Evolutionary conservation across 1,140 invertebrate genomes (phyloP).

Genomic region (Zaprionus ghesquierei): DNA sequence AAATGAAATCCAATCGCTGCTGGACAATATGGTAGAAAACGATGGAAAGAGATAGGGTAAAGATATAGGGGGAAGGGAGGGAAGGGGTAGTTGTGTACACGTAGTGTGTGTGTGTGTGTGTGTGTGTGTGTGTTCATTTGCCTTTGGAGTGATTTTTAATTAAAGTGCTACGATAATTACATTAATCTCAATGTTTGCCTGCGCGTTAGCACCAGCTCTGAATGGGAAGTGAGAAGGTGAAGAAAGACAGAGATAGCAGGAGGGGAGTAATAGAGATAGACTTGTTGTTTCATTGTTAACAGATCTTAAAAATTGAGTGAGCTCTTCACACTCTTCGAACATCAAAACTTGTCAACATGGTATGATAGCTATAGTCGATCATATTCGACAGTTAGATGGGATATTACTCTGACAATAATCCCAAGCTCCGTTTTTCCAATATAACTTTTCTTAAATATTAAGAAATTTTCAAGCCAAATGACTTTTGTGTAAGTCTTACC

Average conservation of each 20-base stretch:
- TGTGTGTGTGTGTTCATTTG: conserved; percentile 35
- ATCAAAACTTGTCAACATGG: too few relatives aligned
- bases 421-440: too few relatives aligned
- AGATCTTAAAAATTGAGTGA: neutral
- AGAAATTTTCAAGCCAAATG: too few relatives aligned
- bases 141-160: conserved; percentile 60
- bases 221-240: neutral
- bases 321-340: neutral
- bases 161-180: conserved; percentile 72
- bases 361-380: neutral
- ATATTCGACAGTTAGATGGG: too few relatives aligned
- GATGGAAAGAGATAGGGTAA: neutral
- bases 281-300: neutral
- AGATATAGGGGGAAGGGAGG: neutral
- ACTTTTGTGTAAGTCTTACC: too few relatives aligned
- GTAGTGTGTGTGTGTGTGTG: neutral
- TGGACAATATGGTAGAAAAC: neutral
- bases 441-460: too few relatives aligned
- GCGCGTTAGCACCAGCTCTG: conserved; percentile 19
- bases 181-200: conserved; percentile 61
- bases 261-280: neutral
- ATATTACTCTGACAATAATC: too few relatives aligned
- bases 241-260: neutral
- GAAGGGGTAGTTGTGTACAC: neutral
- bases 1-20: conserved; percentile 49